These are phyloP conservation scores for Proctacanthus coquilletti DNA, from an alignment of 1,140 invertebrate species.

Conservation along the genomic window DNA sequence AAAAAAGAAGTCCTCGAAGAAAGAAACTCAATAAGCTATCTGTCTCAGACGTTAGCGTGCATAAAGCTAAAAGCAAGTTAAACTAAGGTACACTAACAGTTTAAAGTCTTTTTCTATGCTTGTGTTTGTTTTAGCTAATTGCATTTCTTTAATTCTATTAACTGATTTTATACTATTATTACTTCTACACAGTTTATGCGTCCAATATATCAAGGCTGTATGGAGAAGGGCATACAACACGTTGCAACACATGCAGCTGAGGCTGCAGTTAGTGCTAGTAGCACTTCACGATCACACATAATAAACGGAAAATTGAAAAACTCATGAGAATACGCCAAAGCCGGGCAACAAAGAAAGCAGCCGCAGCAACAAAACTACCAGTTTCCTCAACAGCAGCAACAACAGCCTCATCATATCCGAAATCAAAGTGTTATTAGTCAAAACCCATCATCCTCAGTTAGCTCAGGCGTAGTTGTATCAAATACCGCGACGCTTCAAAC, in stretches of 20 bases:
- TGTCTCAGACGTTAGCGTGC: too few relatives aligned
- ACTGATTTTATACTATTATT: too few relatives aligned
- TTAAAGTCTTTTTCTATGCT: too few relatives aligned
- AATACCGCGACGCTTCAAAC: background rate
- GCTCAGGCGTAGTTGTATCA: conserved; percentile 5
- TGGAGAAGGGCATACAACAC: conserved; percentile 62
- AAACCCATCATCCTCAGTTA: conserved; percentile 5
- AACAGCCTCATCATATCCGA: conserved; percentile 22
- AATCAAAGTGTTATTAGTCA: conserved; percentile 17
- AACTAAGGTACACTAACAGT: background rate
- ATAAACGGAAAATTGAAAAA: conserved; percentile 27
- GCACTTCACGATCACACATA: conserved; percentile 8
- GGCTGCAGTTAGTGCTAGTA: conserved; percentile 21
- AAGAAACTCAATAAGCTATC: too few relatives aligned
- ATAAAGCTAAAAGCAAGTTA: too few relatives aligned
- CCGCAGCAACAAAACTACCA: conserved; percentile 4
- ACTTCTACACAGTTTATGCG: conserved; percentile 69
- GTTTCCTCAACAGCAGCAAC: conserved; percentile 6
- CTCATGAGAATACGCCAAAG: conserved; percentile 30
- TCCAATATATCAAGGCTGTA: conserved; percentile 56
- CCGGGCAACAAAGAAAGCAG: conserved; percentile 5
- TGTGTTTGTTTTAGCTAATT: conserved; percentile 2
- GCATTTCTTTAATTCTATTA: background rate
- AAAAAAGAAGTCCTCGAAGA: too few relatives aligned
- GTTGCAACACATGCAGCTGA: conserved; percentile 57